Evolutionary conservation across 1,140 invertebrate species (phyloP).

Genomic region (Apolygus lucorum): DNA sequence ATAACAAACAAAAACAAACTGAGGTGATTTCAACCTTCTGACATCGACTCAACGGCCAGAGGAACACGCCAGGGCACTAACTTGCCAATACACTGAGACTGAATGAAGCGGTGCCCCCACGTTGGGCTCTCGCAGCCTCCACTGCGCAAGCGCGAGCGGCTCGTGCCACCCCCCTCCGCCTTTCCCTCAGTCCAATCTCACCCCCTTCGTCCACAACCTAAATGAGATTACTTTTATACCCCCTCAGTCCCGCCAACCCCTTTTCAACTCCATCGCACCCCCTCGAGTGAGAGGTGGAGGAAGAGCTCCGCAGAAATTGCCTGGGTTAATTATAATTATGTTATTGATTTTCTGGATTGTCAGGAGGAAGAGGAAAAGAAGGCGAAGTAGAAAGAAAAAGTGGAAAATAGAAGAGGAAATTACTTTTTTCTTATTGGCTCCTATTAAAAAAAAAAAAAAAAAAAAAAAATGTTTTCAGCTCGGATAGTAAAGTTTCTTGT

Average conservation of each 20-base stretch:
- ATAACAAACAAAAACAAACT: too few species aligned
- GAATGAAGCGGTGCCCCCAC: not conserved
- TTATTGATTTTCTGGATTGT: slow-evolving; percentile 28
- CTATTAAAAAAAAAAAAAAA: too few species aligned
- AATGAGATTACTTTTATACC: slow-evolving; percentile 28
- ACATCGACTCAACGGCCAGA: too few species aligned
- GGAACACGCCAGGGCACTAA: not conserved
- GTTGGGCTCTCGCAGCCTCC: not conserved
- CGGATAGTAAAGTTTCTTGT: slow-evolving; percentile 6
- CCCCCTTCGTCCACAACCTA: slow-evolving; percentile 16
- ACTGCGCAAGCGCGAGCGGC: slow-evolving; percentile 11
- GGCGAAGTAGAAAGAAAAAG: not conserved
- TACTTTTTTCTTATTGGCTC: slow-evolving; percentile 21
- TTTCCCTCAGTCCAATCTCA: not conserved
- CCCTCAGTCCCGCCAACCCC: slow-evolving; percentile 2
- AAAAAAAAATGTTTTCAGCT: slow-evolving; percentile 14
- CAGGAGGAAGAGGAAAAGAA: slow-evolving; percentile 5
- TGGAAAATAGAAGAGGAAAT: slow-evolving; percentile 1
- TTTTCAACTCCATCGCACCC: not conserved
- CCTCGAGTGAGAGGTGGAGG: too few species aligned
- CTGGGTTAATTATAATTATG: slow-evolving; percentile 28
- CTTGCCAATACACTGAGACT: slow-evolving; percentile 3
- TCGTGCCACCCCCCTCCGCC: slow-evolving; percentile 17
- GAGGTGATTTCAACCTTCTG: too few species aligned
- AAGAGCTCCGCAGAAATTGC: slow-evolving; percentile 27